Evolutionary conservation across 2,797 vertebrate genomes (phyloP), one percentile per base, ranked within the genome.

Genomic region (Psittacula derbiana): DNA sequence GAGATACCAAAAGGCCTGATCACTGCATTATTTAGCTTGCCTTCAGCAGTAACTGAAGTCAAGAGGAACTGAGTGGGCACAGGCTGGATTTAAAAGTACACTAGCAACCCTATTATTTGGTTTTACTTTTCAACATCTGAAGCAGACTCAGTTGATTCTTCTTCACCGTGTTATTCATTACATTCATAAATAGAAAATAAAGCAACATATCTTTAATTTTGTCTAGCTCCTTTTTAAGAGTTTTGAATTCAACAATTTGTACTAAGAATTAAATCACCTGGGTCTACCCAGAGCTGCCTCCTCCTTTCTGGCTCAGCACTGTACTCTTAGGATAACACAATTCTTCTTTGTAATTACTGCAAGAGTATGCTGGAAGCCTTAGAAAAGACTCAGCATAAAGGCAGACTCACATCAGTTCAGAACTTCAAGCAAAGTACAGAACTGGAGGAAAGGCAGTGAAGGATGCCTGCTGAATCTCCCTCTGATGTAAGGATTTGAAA

Each of bases 91-190:
- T 75, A 61, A 61, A 91, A 50, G n/a, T 71, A 58, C 25, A 79
- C 8, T 24, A 80, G 24, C 18, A 84, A 53, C 25, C 21, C 27
- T 1, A 33, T 16, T 30, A 84, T 14, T 61, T 33, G 28, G 23
- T 5, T 83, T 58, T 46, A 65, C 25, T 69, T 62, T 65, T 76
- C n/a, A 73, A 6, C 24, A 46, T 2, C 43, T 52, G 43, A 80
- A 80, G 73, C 6, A 61, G 11, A 75, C 89, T 20, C 8, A 55
- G 33, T 15, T 64, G 18, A 10, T 58, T 70, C 23, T 67, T 76
- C 30, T 36, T 86, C 33, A 70, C 7, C 0, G 0, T 6, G 12
- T 71, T 36, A 71, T 3, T 67, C 15, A 15, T 13, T 16, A 62
- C 6, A 23, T 30, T 53, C 30, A 30, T 53, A 66, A 72, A 71